These are phyloP conservation scores for Desoria tigrina DNA, from an alignment of 2,888 invertebrate genomes.

Conservation along the genomic window DNA sequence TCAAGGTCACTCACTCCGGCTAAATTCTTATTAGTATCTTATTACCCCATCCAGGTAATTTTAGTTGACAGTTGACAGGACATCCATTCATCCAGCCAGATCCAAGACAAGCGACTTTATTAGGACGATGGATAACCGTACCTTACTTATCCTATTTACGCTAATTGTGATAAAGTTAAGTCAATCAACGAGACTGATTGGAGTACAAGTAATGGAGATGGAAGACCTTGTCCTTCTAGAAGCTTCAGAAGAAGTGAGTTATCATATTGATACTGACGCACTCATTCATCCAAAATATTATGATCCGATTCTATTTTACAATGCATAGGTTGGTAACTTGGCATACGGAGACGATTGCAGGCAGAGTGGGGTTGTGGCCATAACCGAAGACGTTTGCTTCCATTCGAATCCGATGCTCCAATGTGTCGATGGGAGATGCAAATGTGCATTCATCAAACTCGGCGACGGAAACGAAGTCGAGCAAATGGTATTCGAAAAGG, in stretches of 20 bases:
- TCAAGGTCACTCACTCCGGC: too few species aligned
- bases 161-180: too few species aligned
- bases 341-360: constrained; percentile 9
- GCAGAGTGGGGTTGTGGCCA: neutral
- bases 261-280: neutral
- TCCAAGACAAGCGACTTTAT: too few species aligned
- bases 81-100: too few species aligned
- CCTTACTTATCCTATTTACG: too few species aligned
- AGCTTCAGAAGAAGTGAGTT: neutral
- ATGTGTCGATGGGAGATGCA: constrained; percentile 12
- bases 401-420: constrained; percentile 8
- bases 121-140: too few species aligned
- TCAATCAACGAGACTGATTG: neutral
- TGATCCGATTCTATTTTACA: too few species aligned
- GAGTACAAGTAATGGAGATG: constrained; percentile 13
- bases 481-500: constrained; percentile 12
- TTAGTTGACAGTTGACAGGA: too few species aligned
- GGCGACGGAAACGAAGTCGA: neutral
- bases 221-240: neutral
- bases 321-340: constrained; percentile 4
- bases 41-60: too few species aligned
- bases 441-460: neutral
- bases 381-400: constrained; percentile 13
- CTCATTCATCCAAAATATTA: too few species aligned
- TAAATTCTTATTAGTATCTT: too few species aligned